Base-by-base conservation (phyloP, 30 jellyfish, hydroid and myxozoan species). In the Pelagia noctiluca region DNA sequence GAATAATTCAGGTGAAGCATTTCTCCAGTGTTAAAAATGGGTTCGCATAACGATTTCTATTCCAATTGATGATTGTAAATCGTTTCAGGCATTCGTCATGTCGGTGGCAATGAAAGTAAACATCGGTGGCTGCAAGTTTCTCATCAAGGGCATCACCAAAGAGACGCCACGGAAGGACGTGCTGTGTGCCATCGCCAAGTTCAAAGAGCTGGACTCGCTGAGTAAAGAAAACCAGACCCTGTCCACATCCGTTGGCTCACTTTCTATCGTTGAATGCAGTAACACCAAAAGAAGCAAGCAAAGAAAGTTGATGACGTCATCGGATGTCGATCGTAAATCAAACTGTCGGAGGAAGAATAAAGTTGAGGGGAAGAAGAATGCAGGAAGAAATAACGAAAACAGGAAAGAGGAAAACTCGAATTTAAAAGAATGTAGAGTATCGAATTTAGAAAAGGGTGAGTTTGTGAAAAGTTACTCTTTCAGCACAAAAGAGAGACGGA, bases 151-250 rank as follows among this genome's bases (percentile, higher is more conserved):
- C 19, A 60, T 86, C 10, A 67, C 53, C 29, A 75, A 75, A 49
- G 88, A 75, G 42, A 74, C 96, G n/a, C 76, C 96, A 1, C 33
- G 50, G 38, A 86, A 86, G 52, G 96, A 86, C 26, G 34, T 86
- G 7, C 80, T 86, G 24, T 86, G 96, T 68, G 77, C 82, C 2
- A 2, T 86, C 2, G 89, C 96, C 13, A 86, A 86, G 76, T 71
- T 24, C 28, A 71, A 36, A 22, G 13, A 50, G 3, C 42, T 23
- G 18, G 80, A 82, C 11, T 60, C 36, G 22, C 48, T 38, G 36
- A 50, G 77, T 1, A 65, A 53, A 18, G 23, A 66, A 8, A 35
- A 25, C 21, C 2, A 23, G 32, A 61, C 86, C 12, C 46, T 82
- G 78, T 71, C 92, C 22, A 82, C 63, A 22, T 52, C 76, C 19